Percentiles rank a stretch among this genome's conserved stretches.
Evolutionary conservation across 2,888 invertebrate species (phyloP).

Genomic region (Thecocarcelia acutangulata): DNA sequence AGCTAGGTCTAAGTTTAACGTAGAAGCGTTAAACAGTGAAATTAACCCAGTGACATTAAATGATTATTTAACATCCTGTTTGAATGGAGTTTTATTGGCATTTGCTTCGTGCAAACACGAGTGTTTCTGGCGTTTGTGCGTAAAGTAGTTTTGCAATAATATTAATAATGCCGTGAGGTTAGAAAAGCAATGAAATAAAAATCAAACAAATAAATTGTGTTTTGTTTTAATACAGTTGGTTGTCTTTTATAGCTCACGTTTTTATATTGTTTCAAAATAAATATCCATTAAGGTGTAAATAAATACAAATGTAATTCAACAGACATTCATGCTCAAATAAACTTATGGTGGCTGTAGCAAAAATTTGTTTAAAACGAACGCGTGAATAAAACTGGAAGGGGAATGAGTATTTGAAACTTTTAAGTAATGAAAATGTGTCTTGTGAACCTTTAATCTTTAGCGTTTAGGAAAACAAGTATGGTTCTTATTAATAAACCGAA

Average conservation of each 20-base stretch:
- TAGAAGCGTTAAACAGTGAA: background rate
- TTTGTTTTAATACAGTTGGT: constrained; percentile 34
- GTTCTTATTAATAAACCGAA: too few species aligned
- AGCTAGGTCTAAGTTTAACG: background rate
- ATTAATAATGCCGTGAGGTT: constrained; percentile 48
- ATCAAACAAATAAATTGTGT: constrained; percentile 19
- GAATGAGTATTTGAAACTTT: too few species aligned
- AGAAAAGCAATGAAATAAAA: constrained; percentile 34
- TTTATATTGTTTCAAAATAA: constrained; percentile 55
- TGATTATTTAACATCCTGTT: background rate
- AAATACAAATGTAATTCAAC: constrained; percentile 51
- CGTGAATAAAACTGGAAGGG: too few species aligned
- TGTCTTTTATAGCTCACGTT: constrained; percentile 61
- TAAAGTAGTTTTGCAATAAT: constrained; percentile 11
- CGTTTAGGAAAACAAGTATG: too few species aligned
- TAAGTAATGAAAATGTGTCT: too few species aligned
- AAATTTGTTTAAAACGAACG: too few species aligned
- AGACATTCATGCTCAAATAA: constrained; percentile 4
- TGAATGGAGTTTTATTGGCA: background rate
- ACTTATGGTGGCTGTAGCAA: background rate
- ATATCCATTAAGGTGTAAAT: constrained; percentile 66
- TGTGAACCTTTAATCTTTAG: too few species aligned
- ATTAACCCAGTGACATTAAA: background rate
- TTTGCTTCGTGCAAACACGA: background rate
- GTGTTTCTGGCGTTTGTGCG: constrained; percentile 2